These are phyloP conservation scores for Gymnobelideus leadbeateri DNA, from an alignment of 2,113 vertebrate species.

Conservation along the genomic window DNA sequence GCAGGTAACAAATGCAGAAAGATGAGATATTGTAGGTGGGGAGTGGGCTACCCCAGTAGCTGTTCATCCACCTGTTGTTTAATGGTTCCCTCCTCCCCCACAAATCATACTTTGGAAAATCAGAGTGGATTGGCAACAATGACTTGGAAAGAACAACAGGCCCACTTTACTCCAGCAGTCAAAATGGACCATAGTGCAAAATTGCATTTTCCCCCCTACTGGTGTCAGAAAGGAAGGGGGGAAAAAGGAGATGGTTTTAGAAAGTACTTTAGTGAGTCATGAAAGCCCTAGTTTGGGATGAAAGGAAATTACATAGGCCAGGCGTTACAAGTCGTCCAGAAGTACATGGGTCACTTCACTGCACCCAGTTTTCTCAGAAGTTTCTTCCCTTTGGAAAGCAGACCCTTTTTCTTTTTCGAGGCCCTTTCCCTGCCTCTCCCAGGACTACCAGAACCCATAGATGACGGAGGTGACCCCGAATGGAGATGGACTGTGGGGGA, in stretches of 20 bases:
- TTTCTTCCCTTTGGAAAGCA: slow-evolving; percentile 97
- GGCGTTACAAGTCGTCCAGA: slow-evolving; percentile 86
- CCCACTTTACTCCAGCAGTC: slow-evolving; percentile 57
- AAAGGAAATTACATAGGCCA: slow-evolving; percentile 75
- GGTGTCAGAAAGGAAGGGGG: slow-evolving; percentile 64
- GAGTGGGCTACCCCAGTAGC: slow-evolving; percentile 63
- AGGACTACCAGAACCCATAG: slow-evolving; percentile 92
- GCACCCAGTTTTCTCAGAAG: slow-evolving; percentile 94
- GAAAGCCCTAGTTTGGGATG: slow-evolving; percentile 90
- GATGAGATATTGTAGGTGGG: slow-evolving; percentile 56
- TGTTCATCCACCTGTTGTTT: slow-evolving; percentile 58
- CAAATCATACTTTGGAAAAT: background rate
- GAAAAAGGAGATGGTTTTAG: slow-evolving; percentile 50
- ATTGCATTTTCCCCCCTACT: slow-evolving; percentile 69
- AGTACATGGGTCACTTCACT: slow-evolving; percentile 90
- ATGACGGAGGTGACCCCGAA: slow-evolving; percentile 89
- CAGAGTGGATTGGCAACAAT: slow-evolving; percentile 31
- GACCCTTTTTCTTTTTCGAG: slow-evolving; percentile 97
- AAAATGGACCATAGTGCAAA: slow-evolving; percentile 47
- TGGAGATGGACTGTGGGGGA: slow-evolving; percentile 91
- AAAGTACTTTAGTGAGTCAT: slow-evolving; percentile 83
- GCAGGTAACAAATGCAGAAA: slow-evolving; percentile 70
- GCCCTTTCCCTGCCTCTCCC: slow-evolving; percentile 91
- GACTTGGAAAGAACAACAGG: slow-evolving; percentile 18
- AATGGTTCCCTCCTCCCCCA: slow-evolving; percentile 36